Conservation (phyloP, 2,797 vertebrate species). For the Phyllotis vaccarum region DNA sequence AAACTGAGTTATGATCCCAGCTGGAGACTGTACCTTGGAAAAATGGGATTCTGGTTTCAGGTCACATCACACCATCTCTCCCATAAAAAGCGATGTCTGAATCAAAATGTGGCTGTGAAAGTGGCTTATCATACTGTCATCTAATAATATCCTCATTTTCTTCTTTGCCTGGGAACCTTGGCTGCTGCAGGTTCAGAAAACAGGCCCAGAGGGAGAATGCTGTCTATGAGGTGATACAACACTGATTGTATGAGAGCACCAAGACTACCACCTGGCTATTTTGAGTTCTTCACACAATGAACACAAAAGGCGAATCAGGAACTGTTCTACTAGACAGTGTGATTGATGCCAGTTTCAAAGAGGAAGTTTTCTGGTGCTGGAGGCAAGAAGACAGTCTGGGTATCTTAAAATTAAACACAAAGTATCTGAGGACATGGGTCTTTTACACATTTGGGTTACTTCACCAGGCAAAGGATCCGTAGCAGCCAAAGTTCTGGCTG, state of each 20-base stretch:
- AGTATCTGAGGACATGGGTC: not conserved
- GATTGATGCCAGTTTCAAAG: not conserved
- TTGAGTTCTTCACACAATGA: not conserved
- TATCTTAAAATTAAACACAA: not conserved
- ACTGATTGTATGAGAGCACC: not conserved
- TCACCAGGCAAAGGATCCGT: not conserved
- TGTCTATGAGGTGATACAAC: not conserved
- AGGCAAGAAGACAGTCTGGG: not conserved
- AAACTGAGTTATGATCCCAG: not conserved
- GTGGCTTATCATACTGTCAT: constrained; percentile 3
- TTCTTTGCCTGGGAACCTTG: constrained; percentile 29
- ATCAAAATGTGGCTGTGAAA: not conserved
- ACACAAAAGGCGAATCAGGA: not conserved
- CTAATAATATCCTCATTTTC: constrained; percentile 3
- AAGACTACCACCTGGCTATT: not conserved
- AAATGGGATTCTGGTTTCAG: constrained; percentile 44
- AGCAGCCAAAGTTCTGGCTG: not conserved
- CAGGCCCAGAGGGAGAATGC: not conserved
- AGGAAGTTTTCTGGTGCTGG: not conserved
- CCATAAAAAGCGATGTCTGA: not conserved
- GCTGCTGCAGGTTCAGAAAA: not conserved
- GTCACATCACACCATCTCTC: not conserved
- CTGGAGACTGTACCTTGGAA: not conserved
- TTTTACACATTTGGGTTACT: not conserved
- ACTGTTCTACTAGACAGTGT: not conserved